Base-by-base conservation (phyloP, 2,888 invertebrate species). In the Andrena marginata region DNA sequence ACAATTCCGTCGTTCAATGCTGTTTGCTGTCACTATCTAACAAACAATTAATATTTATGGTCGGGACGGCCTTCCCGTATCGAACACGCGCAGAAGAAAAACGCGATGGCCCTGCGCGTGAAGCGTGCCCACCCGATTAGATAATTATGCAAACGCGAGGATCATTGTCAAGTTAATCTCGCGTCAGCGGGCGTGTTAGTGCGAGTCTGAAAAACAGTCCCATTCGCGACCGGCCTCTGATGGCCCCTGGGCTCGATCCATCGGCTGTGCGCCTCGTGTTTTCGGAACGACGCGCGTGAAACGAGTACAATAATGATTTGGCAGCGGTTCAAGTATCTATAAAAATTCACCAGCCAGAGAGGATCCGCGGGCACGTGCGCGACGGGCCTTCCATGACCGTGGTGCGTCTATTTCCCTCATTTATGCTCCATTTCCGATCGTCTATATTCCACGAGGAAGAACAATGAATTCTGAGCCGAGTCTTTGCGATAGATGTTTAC, bases 181-280 rank as follows among this genome's bases (percentile, higher is more conserved):
- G 51, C 33, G 26, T 54, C 42, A 48, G 4, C 4, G 33, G 2
- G 13, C n/a, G 1, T 5, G 8, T 69, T 49, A 59, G 65, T 60
- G 56, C 35, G 60, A 70, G 51, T 60, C 8, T 16, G n/a, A 70
- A 78, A 78, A 78, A 81, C 78, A 78, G 26, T 63, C 10, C 3
- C 13, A 20, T 16, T 35, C 7, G 16, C 13, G 1, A 2, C 1
- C 29, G 33, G 6, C 10, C 16, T 54, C 16, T 20, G 42, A 74
- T 48, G n/a, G 54, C 54, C 8, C 8, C 20, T 8, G 8, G 13
- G 7, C 2, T 20, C 54, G 54, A 56, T 23, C 0, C 23, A 56
- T n/a, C 10, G 54, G 20, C 26, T 13, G 8, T 7, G 35, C n/a
- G 13, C 20, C 48, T 31, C 49, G 56, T 73, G 68, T 64, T 73